Conservation (phyloP, 2,113 vertebrate genomes). For the Cariama cristata region DNA sequence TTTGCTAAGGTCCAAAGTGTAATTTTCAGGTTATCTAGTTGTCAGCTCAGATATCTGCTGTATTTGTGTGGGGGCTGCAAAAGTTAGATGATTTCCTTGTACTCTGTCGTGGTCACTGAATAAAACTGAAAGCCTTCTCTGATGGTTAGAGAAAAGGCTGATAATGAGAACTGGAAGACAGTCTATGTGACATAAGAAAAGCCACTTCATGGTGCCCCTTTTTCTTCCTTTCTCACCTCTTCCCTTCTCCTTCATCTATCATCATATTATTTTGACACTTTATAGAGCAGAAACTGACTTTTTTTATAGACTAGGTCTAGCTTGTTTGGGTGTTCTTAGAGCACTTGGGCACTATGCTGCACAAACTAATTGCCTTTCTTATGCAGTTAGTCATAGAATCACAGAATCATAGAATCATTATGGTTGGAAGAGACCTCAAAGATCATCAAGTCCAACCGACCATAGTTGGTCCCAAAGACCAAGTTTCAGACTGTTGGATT, state of each 20-base stretch:
- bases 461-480: neutral
- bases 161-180: neutral
- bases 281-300: neutral
- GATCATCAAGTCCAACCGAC: too few species aligned
- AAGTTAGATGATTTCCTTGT: neutral
- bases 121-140: neutral
- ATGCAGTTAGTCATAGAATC: neutral
- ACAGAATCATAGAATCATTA: too few species aligned
- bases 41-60: neutral
- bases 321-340: neutral
- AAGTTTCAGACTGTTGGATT: neutral
- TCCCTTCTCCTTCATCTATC: neutral
- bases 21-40: neutral
- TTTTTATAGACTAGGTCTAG: neutral
- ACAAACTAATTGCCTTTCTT: neutral
- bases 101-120: neutral
- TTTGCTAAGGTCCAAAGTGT: neutral
- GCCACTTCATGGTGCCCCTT: neutral
- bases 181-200: neutral
- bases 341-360: neutral
- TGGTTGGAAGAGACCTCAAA: too few species aligned
- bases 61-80: neutral
- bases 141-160: neutral
- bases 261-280: neutral
- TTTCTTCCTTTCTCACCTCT: neutral